These are phyloP conservation scores for Agrilus mali DNA, from an alignment of 2,888 invertebrate genomes.

Conservation along the genomic window DNA sequence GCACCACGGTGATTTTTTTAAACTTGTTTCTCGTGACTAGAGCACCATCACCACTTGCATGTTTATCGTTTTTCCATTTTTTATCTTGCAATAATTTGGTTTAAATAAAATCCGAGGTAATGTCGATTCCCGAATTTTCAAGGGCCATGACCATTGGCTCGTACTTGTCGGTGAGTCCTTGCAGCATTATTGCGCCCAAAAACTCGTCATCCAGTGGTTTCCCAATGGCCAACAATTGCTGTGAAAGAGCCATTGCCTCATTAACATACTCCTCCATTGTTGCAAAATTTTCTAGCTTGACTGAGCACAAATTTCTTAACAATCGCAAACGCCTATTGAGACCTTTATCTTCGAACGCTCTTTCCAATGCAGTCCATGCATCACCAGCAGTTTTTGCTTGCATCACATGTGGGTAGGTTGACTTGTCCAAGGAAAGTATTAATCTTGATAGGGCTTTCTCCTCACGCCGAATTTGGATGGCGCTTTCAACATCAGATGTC, in stretches of 20 bases:
- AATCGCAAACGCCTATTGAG: slow-evolving; percentile 8
- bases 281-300: slow-evolving; percentile 3
- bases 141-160: slow-evolving; percentile 11
- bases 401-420: too few species aligned
- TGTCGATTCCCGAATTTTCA: neutral
- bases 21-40: neutral
- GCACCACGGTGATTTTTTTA: too few species aligned
- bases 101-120: slow-evolving; percentile 4
- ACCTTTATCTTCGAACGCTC: slow-evolving; percentile 15
- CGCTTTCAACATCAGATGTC: too few species aligned
- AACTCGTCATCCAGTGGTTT: slow-evolving; percentile 14
- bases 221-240: slow-evolving; percentile 10
- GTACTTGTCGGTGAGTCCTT: slow-evolving; percentile 9
- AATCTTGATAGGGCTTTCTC: too few species aligned
- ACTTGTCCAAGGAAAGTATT: too few species aligned
- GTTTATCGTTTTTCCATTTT: neutral
- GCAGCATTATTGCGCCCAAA: slow-evolving; percentile 13
- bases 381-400: neutral
- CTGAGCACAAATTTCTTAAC: slow-evolving; percentile 5
- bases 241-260: slow-evolving; percentile 12
- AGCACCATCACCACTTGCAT: neutral
- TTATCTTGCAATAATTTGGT: neutral
- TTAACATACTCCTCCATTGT: slow-evolving; percentile 15
- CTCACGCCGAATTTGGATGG: too few species aligned
- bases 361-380: slow-evolving; percentile 13